Evolutionary conservation across 1,140 invertebrate genomes (phyloP).

Genomic region (Bactericera cockerelli): DNA sequence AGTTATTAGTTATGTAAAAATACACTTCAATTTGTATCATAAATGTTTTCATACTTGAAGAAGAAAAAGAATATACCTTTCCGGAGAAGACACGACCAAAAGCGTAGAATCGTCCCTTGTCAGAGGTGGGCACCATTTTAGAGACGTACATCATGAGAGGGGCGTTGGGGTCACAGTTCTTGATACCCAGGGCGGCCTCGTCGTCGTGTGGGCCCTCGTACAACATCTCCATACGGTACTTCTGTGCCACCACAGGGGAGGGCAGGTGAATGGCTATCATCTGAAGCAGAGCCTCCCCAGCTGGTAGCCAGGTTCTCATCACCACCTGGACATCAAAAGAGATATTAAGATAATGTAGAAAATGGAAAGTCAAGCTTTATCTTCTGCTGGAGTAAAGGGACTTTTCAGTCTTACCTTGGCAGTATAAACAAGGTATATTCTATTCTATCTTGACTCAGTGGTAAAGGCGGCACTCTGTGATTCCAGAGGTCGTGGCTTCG

Average conservation of each 20-base stretch:
- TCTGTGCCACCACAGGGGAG: constrained; percentile 96
- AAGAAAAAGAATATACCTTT: too few relatives aligned
- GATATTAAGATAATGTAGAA: too few relatives aligned
- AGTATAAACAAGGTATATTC: too few relatives aligned
- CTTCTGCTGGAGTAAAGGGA: too few relatives aligned
- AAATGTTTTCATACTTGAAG: too few relatives aligned
- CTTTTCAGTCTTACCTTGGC: too few relatives aligned
- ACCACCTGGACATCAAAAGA: constrained; percentile 46
- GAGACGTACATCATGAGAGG: constrained; percentile 99
- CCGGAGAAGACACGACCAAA: constrained; percentile 99
- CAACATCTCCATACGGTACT: constrained; percentile 98
- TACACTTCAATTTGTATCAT: too few relatives aligned
- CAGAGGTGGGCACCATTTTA: constrained; percentile 99
- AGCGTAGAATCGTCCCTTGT: constrained; percentile 99
- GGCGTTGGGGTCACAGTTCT: constrained; percentile 73
- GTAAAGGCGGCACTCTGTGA: too few relatives aligned
- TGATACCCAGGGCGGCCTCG: constrained; percentile 80
- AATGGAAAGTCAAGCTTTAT: too few relatives aligned
- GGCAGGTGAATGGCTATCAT: constrained; percentile 99
- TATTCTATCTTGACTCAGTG: too few relatives aligned
- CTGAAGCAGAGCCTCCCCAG: constrained; percentile 97
- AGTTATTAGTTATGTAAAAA: too few relatives aligned
- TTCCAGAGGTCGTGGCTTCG: too few relatives aligned
- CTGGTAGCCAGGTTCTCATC: constrained; percentile 98
- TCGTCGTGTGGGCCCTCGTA: constrained; percentile 97